phyloP scores from a whole-genome alignment of 2,113 vertebrate species.

The Brachyhypopomus occidentalis region DNA sequence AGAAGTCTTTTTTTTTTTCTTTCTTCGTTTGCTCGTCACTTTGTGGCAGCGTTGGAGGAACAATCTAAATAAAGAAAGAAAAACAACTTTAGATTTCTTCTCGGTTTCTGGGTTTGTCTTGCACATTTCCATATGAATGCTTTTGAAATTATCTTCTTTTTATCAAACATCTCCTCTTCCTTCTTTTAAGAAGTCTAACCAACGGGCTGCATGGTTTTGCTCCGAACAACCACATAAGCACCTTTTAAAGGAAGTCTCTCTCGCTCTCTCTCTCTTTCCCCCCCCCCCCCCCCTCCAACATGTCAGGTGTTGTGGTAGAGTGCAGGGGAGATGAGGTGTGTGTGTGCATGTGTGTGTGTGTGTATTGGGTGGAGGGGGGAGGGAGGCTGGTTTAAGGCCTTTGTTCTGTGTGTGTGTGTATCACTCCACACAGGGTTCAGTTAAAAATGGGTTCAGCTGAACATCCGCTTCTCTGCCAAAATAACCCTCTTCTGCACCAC shows the following conservation, averaged over 20 bases:
- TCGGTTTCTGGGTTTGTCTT: slow-evolving; percentile 43
- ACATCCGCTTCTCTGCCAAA: slow-evolving; percentile 76
- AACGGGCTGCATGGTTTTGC: slow-evolving; percentile 50
- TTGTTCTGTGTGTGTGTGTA: slow-evolving; percentile 76
- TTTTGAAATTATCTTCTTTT: slow-evolving; percentile 52
- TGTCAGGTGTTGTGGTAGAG: slow-evolving; percentile 57
- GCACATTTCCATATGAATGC: slow-evolving; percentile 55
- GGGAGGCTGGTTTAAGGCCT: slow-evolving; percentile 60
- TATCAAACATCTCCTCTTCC: slow-evolving; percentile 53
- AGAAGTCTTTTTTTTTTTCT: neutral
- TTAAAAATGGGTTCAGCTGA: slow-evolving; percentile 80
- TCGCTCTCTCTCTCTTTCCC: slow-evolving; percentile 20
- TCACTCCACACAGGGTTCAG: slow-evolving; percentile 80
- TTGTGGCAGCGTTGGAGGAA: slow-evolving; percentile 26
- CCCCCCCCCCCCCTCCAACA: too few species aligned
- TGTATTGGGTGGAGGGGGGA: slow-evolving; percentile 5
- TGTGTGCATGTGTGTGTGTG: too few species aligned
- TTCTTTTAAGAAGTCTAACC: slow-evolving; percentile 55
- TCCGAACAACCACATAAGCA: slow-evolving; percentile 54
- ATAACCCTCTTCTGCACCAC: slow-evolving; percentile 62
- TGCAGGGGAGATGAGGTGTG: slow-evolving; percentile 13
- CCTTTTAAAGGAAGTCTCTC: slow-evolving; percentile 54
- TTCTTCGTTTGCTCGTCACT: slow-evolving; percentile 2
- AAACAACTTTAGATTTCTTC: slow-evolving; percentile 44
- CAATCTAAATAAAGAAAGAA: slow-evolving; percentile 59